phyloP scores from a whole-genome alignment of 2,797 vertebrate genomes.

The Gymnothorax reevesii region DNA sequence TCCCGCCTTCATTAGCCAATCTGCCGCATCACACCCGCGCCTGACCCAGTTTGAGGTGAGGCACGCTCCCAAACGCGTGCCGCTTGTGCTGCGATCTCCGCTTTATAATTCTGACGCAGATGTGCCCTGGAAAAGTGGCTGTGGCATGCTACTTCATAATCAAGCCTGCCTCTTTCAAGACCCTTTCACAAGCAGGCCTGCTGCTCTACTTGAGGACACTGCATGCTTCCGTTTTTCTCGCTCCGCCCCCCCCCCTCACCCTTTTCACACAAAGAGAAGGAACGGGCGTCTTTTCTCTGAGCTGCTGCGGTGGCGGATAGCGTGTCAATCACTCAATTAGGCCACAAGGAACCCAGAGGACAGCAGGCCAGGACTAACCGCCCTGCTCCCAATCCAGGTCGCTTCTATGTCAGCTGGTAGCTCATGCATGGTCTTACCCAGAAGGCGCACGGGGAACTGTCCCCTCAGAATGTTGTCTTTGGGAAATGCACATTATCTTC shows the following conservation, averaged over 20 bases:
- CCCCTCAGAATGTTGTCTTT: constrained; percentile 14
- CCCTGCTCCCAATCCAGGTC: background rate
- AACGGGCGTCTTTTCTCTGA: background rate
- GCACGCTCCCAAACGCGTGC: background rate
- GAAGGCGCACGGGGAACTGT: background rate
- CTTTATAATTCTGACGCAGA: background rate
- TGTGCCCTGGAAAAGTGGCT: background rate
- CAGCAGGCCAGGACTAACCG: background rate
- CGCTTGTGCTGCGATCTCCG: background rate
- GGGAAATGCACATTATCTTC: constrained; percentile 52
- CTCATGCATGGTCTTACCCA: background rate
- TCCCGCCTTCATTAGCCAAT: background rate
- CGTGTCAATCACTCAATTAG: background rate
- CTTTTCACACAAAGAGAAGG: background rate
- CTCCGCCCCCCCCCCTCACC: background rate
- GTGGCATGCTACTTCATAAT: constrained; percentile 5
- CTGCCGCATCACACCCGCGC: background rate
- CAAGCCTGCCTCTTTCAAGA: background rate
- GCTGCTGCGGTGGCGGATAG: background rate
- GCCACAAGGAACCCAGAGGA: background rate
- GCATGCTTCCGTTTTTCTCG: background rate
- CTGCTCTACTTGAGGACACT: background rate
- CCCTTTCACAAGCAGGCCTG: background rate
- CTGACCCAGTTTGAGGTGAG: constrained; percentile 20
- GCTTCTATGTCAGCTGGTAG: background rate